Evolutionary conservation across 2,888 invertebrate species (phyloP).

Genomic region (Gibbula magus): DNA sequence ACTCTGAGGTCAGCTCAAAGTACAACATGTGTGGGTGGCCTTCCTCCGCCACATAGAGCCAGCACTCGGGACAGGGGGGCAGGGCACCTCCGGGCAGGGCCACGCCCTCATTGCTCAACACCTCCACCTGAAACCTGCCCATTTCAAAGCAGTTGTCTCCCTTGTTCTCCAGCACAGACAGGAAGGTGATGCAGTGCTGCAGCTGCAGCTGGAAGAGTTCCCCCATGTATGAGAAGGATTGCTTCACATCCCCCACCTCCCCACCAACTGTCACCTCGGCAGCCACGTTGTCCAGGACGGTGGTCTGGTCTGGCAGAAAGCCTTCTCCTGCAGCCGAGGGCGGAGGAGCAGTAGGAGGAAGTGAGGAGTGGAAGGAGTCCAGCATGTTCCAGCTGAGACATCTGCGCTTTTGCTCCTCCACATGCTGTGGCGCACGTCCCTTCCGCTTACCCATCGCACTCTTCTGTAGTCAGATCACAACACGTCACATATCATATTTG

Average conservation of each 20-base stretch:
- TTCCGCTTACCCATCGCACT: conserved; percentile 68
- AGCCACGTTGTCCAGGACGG: background rate
- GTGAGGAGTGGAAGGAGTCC: conserved; percentile 42
- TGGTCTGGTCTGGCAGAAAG: background rate
- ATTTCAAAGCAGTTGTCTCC: conserved; percentile 49
- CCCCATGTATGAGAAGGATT: background rate
- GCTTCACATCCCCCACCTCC: background rate
- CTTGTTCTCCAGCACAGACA: conserved; percentile 30
- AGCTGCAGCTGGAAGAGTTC: conserved; percentile 48
- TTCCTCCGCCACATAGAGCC: conserved; percentile 66
- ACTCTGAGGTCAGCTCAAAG: conserved; percentile 54
- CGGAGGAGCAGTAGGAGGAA: background rate
- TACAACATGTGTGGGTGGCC: conserved; percentile 65
- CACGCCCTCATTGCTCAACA: conserved; percentile 13
- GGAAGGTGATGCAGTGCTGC: conserved; percentile 49
- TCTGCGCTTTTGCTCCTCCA: conserved; percentile 59
- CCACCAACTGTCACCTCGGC: background rate
- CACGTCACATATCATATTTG: background rate
- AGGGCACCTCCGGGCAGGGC: conserved; percentile 40
- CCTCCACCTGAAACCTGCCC: conserved; percentile 40
- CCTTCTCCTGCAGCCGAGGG: background rate
- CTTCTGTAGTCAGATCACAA: background rate
- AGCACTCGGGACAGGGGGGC: conserved; percentile 55
- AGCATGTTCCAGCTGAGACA: conserved; percentile 68
- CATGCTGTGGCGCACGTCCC: conserved; percentile 53